Base-by-base conservation (phyloP, 2,113 vertebrate genomes). In the Irena cyanogastra region DNA sequence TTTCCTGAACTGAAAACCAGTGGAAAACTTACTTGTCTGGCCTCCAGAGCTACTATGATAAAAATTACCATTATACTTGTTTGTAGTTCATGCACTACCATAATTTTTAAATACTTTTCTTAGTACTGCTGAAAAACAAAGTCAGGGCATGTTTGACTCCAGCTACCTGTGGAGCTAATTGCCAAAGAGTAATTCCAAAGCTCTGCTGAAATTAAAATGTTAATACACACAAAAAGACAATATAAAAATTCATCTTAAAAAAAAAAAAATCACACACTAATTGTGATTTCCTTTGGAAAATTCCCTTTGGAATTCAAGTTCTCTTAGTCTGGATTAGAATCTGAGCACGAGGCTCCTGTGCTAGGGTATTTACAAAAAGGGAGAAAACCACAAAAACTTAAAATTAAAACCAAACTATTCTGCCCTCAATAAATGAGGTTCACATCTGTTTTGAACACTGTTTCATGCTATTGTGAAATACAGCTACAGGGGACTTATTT, bases 371-470 rank as follows among this genome's bases (percentile, higher is more conserved):
- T 75, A 75, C n/a, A 78, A 87, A 81, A 71, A 52, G 5, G 8
- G 20, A 84, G 66, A 45, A 83, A 86, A 33, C 2, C 68, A 54
- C 11, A 79, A 23, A 88, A 90, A 63, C 53, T 83, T 37, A 69
- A 69, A 93, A 85, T 95, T 87, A 75, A 93, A 89, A 95, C 23
- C 89, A 95, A 96, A 75, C 44, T 65, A 82, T 93, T 70, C 80
- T 64, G 72, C 41, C 6, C 1, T 89, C 83, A 89, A 93, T 54
- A 88, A 86, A 66, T 2, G 60, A 91, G 11, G 30, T 35, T 92
- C 50, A 64, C 88, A 95, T 93, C 75, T 94, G 90, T 92, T 96
- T 83, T 81, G 68, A 90, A 61, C 82, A 31, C 53, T 59, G 31
- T 56, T 88, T 82, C 78, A 56, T n/a, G 47, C 54, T 83, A 56